A percentile compares a stretch with the other conserved stretches of the same genome.
Evolutionary conservation across 2,888 invertebrate species (phyloP).

Genomic region (Deroplatys truncata): DNA sequence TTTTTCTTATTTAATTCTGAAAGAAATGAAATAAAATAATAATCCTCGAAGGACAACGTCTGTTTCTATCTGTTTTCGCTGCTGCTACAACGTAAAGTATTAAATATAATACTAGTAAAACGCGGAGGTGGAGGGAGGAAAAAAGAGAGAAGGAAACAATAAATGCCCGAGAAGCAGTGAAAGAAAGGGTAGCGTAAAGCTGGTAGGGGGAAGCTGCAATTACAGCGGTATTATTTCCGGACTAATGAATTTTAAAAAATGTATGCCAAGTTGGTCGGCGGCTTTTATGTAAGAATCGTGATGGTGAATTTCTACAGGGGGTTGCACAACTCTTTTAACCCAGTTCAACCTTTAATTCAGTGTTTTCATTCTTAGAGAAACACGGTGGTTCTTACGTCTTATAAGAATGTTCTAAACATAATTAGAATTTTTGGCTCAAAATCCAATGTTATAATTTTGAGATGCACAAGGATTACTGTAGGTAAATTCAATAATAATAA

Average conservation of each 20-base stretch:
- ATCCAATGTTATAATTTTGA: too few relatives aligned
- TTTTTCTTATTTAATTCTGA: not conserved
- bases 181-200: not conserved
- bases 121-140: not conserved
- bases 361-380: too few relatives aligned
- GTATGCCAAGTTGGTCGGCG: not conserved
- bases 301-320: not conserved
- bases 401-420: too few relatives aligned
- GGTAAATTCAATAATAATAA: too few relatives aligned
- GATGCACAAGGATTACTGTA: too few relatives aligned
- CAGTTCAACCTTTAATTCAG: too few relatives aligned
- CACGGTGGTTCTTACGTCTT: too few relatives aligned
- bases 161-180: not conserved
- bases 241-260: slow-evolving; percentile 17
- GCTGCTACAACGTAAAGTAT: not conserved
- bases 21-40: not conserved
- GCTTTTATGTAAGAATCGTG: not conserved
- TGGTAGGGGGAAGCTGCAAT: slow-evolving; percentile 10
- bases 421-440: too few relatives aligned
- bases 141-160: not conserved
- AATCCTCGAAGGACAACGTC: not conserved
- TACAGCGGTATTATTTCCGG: slow-evolving; percentile 25
- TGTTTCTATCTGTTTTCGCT: not conserved
- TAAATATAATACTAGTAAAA: not conserved
- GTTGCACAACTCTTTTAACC: not conserved